Evolutionary conservation across 2,797 vertebrate species (phyloP), one percentile per base, ranked within the genome.

Genomic region (Dendrocincla tyrannina): DNA sequence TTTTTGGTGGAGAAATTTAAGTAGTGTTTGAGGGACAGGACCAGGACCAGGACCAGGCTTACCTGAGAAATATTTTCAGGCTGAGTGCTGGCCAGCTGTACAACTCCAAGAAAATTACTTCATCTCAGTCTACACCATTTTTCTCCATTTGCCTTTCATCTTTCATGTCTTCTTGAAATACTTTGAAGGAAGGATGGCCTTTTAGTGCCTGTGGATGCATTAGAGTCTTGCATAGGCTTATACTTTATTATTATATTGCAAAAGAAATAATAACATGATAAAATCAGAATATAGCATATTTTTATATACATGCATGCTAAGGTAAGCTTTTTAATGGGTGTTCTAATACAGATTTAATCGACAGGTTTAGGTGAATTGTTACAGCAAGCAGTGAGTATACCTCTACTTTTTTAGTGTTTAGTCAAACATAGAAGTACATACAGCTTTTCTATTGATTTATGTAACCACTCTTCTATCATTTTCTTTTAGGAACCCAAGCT

Each of bases 401-500:
- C 10, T 53, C 50, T 60, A 28, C 25, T 33, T 55, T 68, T 79
- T 46, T 53, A 35, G 15, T 44, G 28, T 70, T 87, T 42, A 73
- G 13, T 60, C 28, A 69, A 42, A 44, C 64, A 44, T 2, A 55
- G 52, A 56, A 44, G 35, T 64, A 30, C 17, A n/a, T 44, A 11
- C 6, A 42, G 7, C 2, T 22, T 49, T 59, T 70, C 50, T 46
- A 17, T 37, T 39, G 37, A 33, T 70, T 75, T 79, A 46, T 42
- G 24, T 96, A 80, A 90, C 30, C 15, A 41, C 37, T 60, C 39
- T 85, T 66, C 52, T 85, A 12, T 92, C 53, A 42, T 23, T 74
- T 87, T 62, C 19, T 96, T 97, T 87, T 53, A 98, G 98, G 95
- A 42, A 83, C 85, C 14, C 58, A 84, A 82, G 62, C 83, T 83